These are phyloP conservation scores for Pristionchus fissidentatus DNA, from an alignment of 2,888 invertebrate genomes.

Conservation along the genomic window DNA sequence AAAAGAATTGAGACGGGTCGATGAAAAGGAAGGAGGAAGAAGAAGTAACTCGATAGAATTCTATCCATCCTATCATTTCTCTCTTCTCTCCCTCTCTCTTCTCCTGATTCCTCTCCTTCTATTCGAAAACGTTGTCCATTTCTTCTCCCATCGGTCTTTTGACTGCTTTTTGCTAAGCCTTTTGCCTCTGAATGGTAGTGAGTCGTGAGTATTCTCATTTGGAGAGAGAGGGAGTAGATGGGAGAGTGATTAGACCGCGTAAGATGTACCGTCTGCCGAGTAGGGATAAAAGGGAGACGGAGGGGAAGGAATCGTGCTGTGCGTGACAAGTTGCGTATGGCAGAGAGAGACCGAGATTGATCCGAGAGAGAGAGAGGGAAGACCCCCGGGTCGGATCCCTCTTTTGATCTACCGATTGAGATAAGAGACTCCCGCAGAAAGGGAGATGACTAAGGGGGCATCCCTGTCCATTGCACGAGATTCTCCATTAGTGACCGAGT, in stretches of 20 bases:
- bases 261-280: background rate
- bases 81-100: background rate
- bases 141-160: constrained; percentile 32
- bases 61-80: constrained; percentile 33
- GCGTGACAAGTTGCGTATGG: constrained; percentile 47
- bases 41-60: constrained; percentile 28
- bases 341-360: constrained; percentile 39
- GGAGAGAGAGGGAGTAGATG: background rate
- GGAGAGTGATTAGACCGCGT: constrained; percentile 8
- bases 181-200: background rate
- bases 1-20: constrained; percentile 1
- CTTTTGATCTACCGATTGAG: constrained; percentile 35
- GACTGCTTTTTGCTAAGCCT: constrained; percentile 35
- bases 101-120: constrained; percentile 22
- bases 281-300: background rate
- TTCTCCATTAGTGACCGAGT: constrained; percentile 15
- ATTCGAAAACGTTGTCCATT: constrained; percentile 15
- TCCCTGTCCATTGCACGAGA: background rate
- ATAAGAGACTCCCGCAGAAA: constrained; percentile 41
- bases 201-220: background rate
- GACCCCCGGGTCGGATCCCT: background rate
- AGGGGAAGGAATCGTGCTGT: constrained; percentile 19
- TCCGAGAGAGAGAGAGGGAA: too few species aligned
- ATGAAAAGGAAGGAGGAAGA: background rate
- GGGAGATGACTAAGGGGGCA: constrained; percentile 26